These are phyloP conservation scores for Hymenopus coronatus DNA, from an alignment of 2,888 invertebrate genomes.

Conservation along the genomic window DNA sequence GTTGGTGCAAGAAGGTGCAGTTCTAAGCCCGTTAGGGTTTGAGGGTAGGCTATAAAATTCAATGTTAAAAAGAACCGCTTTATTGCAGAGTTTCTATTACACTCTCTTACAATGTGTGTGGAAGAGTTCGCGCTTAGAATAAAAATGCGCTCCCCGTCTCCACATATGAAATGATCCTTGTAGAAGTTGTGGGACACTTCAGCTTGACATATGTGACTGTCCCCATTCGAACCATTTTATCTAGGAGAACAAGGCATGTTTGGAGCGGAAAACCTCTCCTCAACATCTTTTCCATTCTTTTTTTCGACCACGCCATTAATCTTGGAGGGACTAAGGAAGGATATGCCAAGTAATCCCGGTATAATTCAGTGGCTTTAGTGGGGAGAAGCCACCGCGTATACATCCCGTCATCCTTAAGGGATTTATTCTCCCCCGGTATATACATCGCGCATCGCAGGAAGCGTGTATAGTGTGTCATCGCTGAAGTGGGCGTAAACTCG, in stretches of 20 bases:
- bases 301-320: constrained; percentile 3
- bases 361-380: constrained; percentile 17
- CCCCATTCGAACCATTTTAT: background rate
- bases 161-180: background rate
- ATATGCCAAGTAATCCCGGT: background rate
- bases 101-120: background rate
- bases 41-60: no score
- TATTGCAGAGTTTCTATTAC: background rate
- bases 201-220: background rate
- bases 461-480: background rate
- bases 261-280: background rate
- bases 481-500: background rate
- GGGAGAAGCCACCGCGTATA: background rate
- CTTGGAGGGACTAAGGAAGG: constrained; percentile 1
- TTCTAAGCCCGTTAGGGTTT: no score
- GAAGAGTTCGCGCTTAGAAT: background rate
- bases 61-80: background rate
- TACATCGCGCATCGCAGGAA: background rate
- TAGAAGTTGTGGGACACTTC: background rate
- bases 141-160: background rate
- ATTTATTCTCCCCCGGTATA: constrained; percentile 9
- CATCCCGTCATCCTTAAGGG: constrained; percentile 7
- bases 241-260: background rate
- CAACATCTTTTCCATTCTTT: background rate
- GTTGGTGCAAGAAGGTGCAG: no score